Base-by-base conservation (phyloP, 2,113 vertebrate genomes). In the Amphilophus citrinellus region DNA sequence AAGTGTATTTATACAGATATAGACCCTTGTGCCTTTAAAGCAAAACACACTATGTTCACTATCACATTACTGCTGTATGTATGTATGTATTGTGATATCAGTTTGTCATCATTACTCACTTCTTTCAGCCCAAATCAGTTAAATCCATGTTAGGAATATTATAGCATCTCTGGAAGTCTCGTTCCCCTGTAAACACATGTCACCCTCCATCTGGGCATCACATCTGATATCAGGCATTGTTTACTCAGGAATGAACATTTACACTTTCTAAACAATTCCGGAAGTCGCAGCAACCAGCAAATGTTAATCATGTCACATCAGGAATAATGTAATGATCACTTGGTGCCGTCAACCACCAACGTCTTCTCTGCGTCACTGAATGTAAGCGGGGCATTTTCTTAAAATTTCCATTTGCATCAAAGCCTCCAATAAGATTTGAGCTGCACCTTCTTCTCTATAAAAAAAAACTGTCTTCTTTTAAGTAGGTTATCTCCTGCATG, bases 321-420 rank as follows among this genome's bases (percentile, higher is more conserved):
- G 65, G 65, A 71, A 71, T 71, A 50, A 18, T 27, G 27, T 71
- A 71, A 71, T 30, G 65, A 71, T 71, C 24, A 11, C 17, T 71
- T 20, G 66, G 66, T 18, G 65, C 15, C 27, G 3, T 71, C 66
- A 71, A 30, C 22, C 66, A 53, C 27, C 24, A 71, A 50, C 50
- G 24, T 30, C 66, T 53, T 27, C 1, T 30, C 66, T 73, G 66
- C 66, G 32, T 73, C 66, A 53, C 66, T 20, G 27, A 71, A 13
- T 53, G 24, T 73, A 20, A 73, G 22, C 8, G 11, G 9, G 44
- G 24, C 27, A 15, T 50, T 30, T n/a, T 27, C 68, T 73, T 73
- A 53, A 32, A n/a, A 53, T 53, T 73, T 32, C 68, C 27, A 73
- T 27, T 53, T 32, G 27, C 27, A 53, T 14, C 20, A 47, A 73